Evolutionary conservation across 2,113 vertebrate genomes (phyloP), one percentile per base, ranked within the genome.

Genomic region (Triplophysa tibetana): DNA sequence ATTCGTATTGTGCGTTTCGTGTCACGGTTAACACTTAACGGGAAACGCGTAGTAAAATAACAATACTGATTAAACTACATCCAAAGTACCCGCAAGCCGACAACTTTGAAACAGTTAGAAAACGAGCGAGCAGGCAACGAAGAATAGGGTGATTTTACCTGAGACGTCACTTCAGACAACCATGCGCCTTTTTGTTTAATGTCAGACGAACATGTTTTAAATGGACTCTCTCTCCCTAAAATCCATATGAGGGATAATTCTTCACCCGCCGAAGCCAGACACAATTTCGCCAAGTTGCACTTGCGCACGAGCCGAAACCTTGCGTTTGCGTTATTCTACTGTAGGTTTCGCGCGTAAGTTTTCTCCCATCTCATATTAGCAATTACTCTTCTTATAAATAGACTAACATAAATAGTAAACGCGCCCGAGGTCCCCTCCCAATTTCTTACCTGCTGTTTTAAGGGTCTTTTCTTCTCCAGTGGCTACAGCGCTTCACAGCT

Each of bases 361-460:
- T 87, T 86, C 17, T 19, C 63, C 58, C 74, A 50, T 23, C 70
- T 64, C 8, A 24, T 56, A 52, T 2, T 33, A 16, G 74, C 41
- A 77, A 80, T 82, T 82, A 85, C 67, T 66, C 63, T 70, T 74
- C 82, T 76, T 88, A 87, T 87, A 87, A 88, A 86, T 63, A 88
- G 78, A 58, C 83, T 82, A 73, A 79, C 80, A 82, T 70, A 89
- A 77, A 87, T 83, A 84, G 67, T 85, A 81, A 75, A 82, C 81
- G 86, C 80, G 88, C 88, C 87, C 87, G 33, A 38, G 33, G 5
- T 86, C 87, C 90, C 84, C 85, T 91, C 88, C 88, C 83, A 79
- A 52, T 80, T 85, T 89, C 93, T 93, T 93, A 93, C 93, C 92
- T 92, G 90, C 90, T 90, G 86, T 88, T 91, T 87, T 88, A 88